Evolutionary conservation across 2,888 invertebrate species (phyloP), one percentile per base, ranked within the genome.

Genomic region (Leptothorax acervorum): DNA sequence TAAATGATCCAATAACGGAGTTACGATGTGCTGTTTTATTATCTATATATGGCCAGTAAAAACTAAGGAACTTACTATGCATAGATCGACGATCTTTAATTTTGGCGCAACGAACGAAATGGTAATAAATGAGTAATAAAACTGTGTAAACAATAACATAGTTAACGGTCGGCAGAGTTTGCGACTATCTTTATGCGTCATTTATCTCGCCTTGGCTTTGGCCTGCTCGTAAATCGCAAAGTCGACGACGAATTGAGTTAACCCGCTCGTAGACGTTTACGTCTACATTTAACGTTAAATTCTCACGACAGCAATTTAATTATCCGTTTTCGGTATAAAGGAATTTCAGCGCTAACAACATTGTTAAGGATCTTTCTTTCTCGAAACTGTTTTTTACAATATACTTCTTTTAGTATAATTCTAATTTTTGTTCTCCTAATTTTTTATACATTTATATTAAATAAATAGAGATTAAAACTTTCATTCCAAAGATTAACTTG

Each of bases 161-260:
- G n/a, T 65, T 63, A 65, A 65, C 9, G 23, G 35, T 45, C 35
- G 39, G 35, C 35, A 23, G 23, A 15, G 35, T 51, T 39, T 51
- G 48, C 15, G 48, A 75, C 23, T 62, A 51, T 71, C 57, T 73
- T 73, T 63, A 76, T 18, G 18, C 51, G n/a, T 62, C n/a, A 35
- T 28, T 39, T 75, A 63, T 53, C 75, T 65, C 11, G 9, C 15
- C 35, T n/a, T 75, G 35, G 51, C 48, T 74, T 62, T 76, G 51
- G 39, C 15, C 35, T 23, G 28, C 51, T 76, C 39, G 15, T 76
- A 76, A 76, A 65, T 63, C 11, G 39, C 63, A 39, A 63, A 75
- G 35, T 23, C 31, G 48, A 39, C 51, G 15, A 63, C 3, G 65
- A 48, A 53, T 76, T 76, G 11, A 75, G 42, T 75, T 63, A 76